Evolutionary conservation across 1,140 invertebrate genomes (phyloP).

Genomic region (Procambarus virginalis): DNA sequence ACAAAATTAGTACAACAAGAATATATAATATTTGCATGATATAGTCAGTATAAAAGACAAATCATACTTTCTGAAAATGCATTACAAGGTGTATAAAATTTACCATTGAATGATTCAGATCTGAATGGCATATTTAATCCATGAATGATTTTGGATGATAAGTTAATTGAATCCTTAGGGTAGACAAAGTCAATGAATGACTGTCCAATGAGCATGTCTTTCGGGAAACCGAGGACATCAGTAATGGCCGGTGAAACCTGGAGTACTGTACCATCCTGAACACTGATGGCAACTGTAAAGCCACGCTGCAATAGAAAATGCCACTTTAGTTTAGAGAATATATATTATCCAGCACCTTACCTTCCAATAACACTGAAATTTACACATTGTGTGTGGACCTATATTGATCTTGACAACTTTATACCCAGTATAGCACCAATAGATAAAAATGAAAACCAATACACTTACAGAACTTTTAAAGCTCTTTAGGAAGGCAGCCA

Average conservation of each 20-base stretch:
- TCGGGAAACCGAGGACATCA: conserved; percentile 84
- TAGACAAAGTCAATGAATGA: conserved; percentile 91
- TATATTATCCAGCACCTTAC: not conserved
- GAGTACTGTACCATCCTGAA: conserved; percentile 86
- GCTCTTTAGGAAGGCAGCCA: conserved; percentile 47
- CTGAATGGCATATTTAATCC: conserved; percentile 73
- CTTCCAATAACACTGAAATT: conserved; percentile 16
- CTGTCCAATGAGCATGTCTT: conserved; percentile 88
- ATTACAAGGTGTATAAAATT: not conserved
- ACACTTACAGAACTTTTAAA: conserved; percentile 59
- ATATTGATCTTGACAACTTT: too few species aligned
- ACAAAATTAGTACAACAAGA: not conserved
- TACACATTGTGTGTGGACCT: not conserved
- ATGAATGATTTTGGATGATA: conserved; percentile 79
- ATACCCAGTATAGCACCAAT: too few species aligned
- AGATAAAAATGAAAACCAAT: too few species aligned
- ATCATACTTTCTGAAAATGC: too few species aligned
- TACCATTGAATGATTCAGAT: conserved; percentile 55
- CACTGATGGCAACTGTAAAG: conserved; percentile 86
- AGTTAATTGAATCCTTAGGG: conserved; percentile 81
- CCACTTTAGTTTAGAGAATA: not conserved
- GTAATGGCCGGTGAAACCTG: conserved; percentile 83
- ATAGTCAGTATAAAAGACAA: too few species aligned
- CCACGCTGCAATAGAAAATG: conserved; percentile 77
- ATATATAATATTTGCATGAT: not conserved